Base-by-base conservation (phyloP, 2,888 invertebrate species). In the Parnassius apollo region DNA sequence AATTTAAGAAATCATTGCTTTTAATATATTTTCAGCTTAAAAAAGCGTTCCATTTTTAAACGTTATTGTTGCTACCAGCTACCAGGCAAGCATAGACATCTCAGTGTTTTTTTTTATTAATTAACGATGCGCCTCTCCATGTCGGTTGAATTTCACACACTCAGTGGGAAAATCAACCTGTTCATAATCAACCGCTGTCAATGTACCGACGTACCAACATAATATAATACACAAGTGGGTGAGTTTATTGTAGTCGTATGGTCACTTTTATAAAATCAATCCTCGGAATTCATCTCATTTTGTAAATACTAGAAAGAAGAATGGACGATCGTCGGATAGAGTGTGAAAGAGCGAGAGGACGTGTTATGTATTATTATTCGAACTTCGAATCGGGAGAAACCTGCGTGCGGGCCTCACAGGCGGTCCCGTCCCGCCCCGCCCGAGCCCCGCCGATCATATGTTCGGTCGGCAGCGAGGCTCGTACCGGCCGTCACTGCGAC, bases 361-460 rank as follows among this genome's bases (percentile, higher is more conserved):
- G 75, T 80, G 81, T 85, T 84, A 81, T 85, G 85, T 87, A 86
- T 86, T 87, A 84, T 86, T 86, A 86, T 86, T 88, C 81, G 81
- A 86, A 78, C 81, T 80, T 80, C 75, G 78, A 78, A 82, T 85
- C 87, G 88, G 89, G 86, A 86, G 89, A 92, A 92, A 91, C 92
- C 91, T 89, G 88, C 88, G 90, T 88, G 89, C 91, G 90, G 91
- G 88, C 88, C 91, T 90, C 86, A 87, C 77, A 71, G 75, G 73
- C 74, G 71, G 71, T 64, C 70, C 70, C 71, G 69, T 67, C 69
- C 77, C 73, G 69, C 73, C 49, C 76, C 75, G 69, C 82, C 80
- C 78, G 71, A 77, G 70, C 83, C 85, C 80, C 88, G 73, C 83
- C 89, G 88, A 91, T 91, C 90, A 91, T 89, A 89, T 91, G 91